Base-by-base conservation (phyloP, 2,113 vertebrate genomes). In the Brachionichthys hirsutus region DNA sequence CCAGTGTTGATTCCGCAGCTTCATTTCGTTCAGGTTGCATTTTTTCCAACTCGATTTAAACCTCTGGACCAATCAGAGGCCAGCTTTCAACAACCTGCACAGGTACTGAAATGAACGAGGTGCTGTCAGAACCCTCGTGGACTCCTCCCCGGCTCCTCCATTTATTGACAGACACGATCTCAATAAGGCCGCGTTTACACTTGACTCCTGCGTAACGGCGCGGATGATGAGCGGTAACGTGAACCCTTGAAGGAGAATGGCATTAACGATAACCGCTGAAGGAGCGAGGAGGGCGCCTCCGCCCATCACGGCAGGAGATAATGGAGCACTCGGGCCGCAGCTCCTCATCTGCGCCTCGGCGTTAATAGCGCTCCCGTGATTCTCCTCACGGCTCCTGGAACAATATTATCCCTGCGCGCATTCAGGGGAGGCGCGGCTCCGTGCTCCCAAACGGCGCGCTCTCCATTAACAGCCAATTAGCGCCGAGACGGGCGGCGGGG, bases 141-240 rank as follows among this genome's bases (percentile, higher is more conserved):
- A 57, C 69, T 53, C 60, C 49, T 63, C 60, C 42, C 73, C 63
- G 80, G 69, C 75, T 44, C 69, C 59, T 85, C 73, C 89, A 85
- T 81, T 87, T 90, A 87, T 92, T 84, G 90, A 87, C 83, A 89
- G 85, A 85, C 86, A 88, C 86, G 89, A 84, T 89, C 89, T 92
- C 87, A 87, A 90, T 89, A 93, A 93, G 91, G 87, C 87, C 88
- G 90, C 92, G 89, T 93, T 85, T 92, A 91, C 92, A 92, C 94
- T 95, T 92, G 92, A 94, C 93, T 94, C 90, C 76, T 68, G 87
- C 90, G 90, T 97, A 96, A 96, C 94, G 92, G 93, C 89, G 91
- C 91, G 94, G 94, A 95, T 94, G 92, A 95, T 94, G 92, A 92
- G 92, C 90, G 92, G 92, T 94, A 94, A 93, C 92, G 92, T 84